Evolutionary conservation across 2,797 vertebrate genomes (phyloP), one percentile per base, ranked within the genome.

Genomic region (Rhinatrema bivittatum): DNA sequence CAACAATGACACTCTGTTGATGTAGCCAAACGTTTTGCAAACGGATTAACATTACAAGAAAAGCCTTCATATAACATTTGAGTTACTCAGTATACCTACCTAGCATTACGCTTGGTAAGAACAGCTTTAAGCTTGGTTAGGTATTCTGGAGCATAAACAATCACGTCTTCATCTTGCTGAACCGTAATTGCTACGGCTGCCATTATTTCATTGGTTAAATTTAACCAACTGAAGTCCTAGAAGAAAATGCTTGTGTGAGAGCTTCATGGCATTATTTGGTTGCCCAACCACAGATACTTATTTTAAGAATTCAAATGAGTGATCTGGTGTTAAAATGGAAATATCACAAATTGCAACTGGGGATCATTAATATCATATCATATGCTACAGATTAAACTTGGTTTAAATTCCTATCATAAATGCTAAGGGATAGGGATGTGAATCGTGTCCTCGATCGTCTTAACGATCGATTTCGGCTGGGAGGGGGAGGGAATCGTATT

Each of bases 141-240:
- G 72, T 98, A 98, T 49, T 93, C 90, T 26, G 91, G 93, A 37
- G 90, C 88, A 24, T 93, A 93, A 62, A 96, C 87, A 47, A 98
- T 56, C 50, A 98, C 67, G 2, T 89, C 69, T 55, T 98, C 95
- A 0, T 82, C 81, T 46, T 81, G 79, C 19, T 78, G 53, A 36
- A 98, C 6, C 2, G 46, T 76, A 61, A 93, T 86, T 56, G 86
- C 74, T 42, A 93, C 90, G 5, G 82, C 79, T 32, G 82, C 73
- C 93, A 96, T 91, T 39, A 97, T 88, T 46, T 82, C 82, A 25
- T 87, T 86, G 36, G 88, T 87, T 57, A 94, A 97, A 62, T 81
- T 65, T 40, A 74, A 89, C 94, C 94, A 98, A 76, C 81, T 61
- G 69, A 98, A 96, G 32, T 46, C 40, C 94, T 97, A 60, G 20